These are phyloP conservation scores for Achroia grisella DNA, from an alignment of 1,140 invertebrate species.

Conservation along the genomic window DNA sequence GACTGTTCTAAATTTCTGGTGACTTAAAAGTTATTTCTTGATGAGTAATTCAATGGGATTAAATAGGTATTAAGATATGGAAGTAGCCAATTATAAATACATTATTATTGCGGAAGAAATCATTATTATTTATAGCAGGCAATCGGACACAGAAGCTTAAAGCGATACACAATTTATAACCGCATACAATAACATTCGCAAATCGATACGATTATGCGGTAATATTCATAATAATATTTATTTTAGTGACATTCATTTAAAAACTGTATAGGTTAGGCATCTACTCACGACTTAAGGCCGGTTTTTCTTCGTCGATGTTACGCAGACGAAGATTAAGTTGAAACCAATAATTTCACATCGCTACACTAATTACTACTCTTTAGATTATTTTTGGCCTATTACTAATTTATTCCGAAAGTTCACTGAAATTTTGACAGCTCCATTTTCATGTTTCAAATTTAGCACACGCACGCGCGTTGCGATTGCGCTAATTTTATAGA, in stretches of 20 bases:
- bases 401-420: slow-evolving; percentile 30
- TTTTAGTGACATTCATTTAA: slow-evolving; percentile 26
- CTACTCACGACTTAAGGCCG: slow-evolving; percentile 45
- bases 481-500: slow-evolving; percentile 8
- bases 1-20: too few relatives aligned
- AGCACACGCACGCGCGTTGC: slow-evolving; percentile 41
- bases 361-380: slow-evolving; percentile 28
- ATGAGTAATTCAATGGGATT: too few relatives aligned
- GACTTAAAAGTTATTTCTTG: too few relatives aligned
- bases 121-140: slow-evolving; percentile 20
- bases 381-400: slow-evolving; percentile 23
- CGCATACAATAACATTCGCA: slow-evolving; percentile 39
- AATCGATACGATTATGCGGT: slow-evolving; percentile 62
- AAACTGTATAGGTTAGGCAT: slow-evolving; percentile 30
- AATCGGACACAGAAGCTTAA: slow-evolving; percentile 26
- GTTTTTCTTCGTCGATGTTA: slow-evolving; percentile 33
- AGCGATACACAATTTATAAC: slow-evolving; percentile 20
- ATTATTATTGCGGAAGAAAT: slow-evolving; percentile 1
- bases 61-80: too few relatives aligned
- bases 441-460: slow-evolving; percentile 61
- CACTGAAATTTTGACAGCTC: slow-evolving; percentile 55
- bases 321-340: slow-evolving; percentile 27
- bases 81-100: slow-evolving; percentile 5
- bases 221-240: slow-evolving; percentile 39
- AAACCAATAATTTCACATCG: slow-evolving; percentile 59